Percentiles rank a stretch among this genome's conserved stretches.
phyloP scores from a whole-genome alignment of 2,113 vertebrate genomes.

The Deroptyus accipitrinus region DNA sequence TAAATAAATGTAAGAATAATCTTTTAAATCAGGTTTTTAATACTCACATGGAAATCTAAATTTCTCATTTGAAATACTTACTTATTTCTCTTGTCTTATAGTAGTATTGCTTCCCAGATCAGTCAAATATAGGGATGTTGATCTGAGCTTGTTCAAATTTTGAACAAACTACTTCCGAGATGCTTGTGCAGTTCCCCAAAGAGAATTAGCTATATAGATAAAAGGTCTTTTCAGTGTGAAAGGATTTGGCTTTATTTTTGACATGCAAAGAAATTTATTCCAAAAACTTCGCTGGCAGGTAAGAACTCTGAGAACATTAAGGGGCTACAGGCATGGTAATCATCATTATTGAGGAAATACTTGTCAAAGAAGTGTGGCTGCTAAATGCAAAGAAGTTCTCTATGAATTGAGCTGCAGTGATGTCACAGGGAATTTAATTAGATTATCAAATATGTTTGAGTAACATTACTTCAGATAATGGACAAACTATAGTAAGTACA shows the following conservation, averaged over 20 bases:
- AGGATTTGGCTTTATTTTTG: neutral
- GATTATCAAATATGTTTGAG: neutral
- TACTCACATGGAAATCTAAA: neutral
- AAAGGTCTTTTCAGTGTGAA: neutral
- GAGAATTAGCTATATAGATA: neutral
- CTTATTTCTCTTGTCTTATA: neutral
- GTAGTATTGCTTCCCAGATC: neutral
- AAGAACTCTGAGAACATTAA: neutral
- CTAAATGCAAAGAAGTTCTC: neutral
- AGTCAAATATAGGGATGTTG: neutral
- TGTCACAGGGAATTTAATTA: neutral
- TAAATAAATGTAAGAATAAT: neutral
- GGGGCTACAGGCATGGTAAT: neutral
- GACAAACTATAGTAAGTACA: neutral
- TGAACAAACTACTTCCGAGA: neutral
- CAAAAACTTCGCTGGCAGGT: neutral
- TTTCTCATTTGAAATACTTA: neutral
- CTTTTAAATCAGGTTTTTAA: neutral
- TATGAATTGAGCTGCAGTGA: neutral
- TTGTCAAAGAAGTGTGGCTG: neutral
- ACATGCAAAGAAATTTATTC: neutral
- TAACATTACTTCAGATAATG: neutral
- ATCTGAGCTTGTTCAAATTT: neutral
- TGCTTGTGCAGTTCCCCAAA: neutral
- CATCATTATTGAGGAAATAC: neutral